These are phyloP conservation scores for Magallana nippona DNA, from an alignment of 2,888 invertebrate species.

Conservation along the genomic window DNA sequence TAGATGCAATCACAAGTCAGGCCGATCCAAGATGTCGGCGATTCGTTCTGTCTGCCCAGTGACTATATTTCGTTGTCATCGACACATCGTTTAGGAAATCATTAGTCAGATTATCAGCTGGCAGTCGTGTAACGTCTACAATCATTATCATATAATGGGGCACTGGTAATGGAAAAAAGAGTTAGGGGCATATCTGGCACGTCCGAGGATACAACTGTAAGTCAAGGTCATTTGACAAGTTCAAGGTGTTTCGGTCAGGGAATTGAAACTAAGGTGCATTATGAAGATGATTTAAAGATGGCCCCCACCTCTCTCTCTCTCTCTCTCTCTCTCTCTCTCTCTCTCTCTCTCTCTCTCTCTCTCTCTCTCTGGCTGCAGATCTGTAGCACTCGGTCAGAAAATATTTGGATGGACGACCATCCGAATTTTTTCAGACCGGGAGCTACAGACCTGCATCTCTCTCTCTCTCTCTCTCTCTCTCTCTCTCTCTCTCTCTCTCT, in stretches of 20 bases:
- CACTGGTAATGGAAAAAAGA: neutral
- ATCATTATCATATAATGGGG: neutral
- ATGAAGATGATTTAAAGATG: too few species aligned
- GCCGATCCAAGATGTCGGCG: neutral
- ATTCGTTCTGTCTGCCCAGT: neutral
- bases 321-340: too few species aligned
- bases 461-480: too few species aligned
- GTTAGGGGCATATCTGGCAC: neutral
- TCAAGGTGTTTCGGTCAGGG: neutral
- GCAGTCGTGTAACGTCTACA: neutral
- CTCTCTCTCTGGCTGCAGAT: too few species aligned
- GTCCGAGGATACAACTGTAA: neutral
- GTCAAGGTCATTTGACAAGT: conserved; percentile 4
- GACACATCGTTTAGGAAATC: neutral
- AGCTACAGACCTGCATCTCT: too few species aligned
- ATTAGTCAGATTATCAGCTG: conserved; percentile 2
- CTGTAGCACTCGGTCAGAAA: too few species aligned
- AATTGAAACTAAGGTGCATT: neutral
- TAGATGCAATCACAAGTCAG: too few species aligned
- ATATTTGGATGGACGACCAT: too few species aligned
- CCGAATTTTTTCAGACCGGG: too few species aligned
- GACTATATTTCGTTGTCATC: neutral
- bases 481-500: too few species aligned
- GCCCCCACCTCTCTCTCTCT: too few species aligned
- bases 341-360: too few species aligned